Evolutionary conservation across 2,113 vertebrate species (phyloP), one percentile per base, ranked within the genome.

Genomic region (Ctenodactylus gundi): DNA sequence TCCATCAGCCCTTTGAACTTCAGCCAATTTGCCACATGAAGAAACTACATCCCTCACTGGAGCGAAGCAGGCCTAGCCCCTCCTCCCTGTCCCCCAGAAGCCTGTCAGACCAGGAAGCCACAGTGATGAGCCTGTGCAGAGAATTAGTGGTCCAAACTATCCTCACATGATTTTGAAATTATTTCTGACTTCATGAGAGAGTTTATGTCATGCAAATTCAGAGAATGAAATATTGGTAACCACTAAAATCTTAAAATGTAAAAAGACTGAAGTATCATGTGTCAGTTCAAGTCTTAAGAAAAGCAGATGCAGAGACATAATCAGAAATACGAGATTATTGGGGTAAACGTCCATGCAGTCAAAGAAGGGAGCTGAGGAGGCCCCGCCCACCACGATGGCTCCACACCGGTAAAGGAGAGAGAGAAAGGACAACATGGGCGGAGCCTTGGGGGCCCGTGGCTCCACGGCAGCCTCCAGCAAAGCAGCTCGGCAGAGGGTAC

Each of bases 251-350:
- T 36, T 85, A 85, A 73, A 91, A 82, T 86, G 70, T 82, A 90
- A 96, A 97, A 91, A 76, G 57, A 91, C 85, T 12, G 34, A 94
- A 55, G 81, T 49, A 70, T 82, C 76, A 41, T 25, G 36, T 84
- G 53, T 93, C 78, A 65, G n/a, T 85, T 90, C 53, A 53, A 11
- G 31, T 89, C 68, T 67, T 92, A 60, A 25, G 31, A 51, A n/a
- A 95, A 96, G 67, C 95, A 85, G 64, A 78, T 60, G 68, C 70
- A 67, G 88, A 75, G 73, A 88, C 36, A 64, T n/a, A 91, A 94
- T 90, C 82, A 95, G 85, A 93, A 88, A 68, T 34, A 17, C 4
- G 70, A 72, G 90, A 78, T 81, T 60, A 46, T 1, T 64, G 12
- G 68, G 57, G 60, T 21, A 31, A 70, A 90, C 12, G 41, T 17